Evolutionary conservation across 2,888 invertebrate species (phyloP), one percentile per base, ranked within the genome.

Genomic region (Selenia dentaria): DNA sequence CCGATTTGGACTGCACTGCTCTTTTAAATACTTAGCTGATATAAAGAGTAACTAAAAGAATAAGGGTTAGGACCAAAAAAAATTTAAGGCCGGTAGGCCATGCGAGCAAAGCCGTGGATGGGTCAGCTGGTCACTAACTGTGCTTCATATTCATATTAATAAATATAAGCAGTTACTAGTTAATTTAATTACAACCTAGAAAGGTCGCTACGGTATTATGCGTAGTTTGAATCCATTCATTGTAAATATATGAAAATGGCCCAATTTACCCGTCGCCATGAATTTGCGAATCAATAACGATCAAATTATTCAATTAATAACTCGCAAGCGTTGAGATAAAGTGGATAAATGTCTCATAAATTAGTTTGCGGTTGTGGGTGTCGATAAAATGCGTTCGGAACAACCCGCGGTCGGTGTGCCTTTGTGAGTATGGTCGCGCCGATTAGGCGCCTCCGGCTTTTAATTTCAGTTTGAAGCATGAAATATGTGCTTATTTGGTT

Each of bases 341-440:
- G 51, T 59, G 63, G 64, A 63, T 67, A 67, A 69, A 64, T 59
- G 67, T 67, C 62, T 60, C 61, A 64, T 70, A 70, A 67, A 70
- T 69, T 68, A 65, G 61, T 64, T 61, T 47, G 58, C 44, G 54
- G 62, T 55, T 9, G 48, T 52, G 49, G 41, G 26, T 62, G 50
- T 53, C 57, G 59, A 64, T 64, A 60, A 66, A 61, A 70, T 59
- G 60, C 54, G 61, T 51, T 58, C 34, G 13, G 36, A 42, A n/a
- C n/a, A 16, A 38, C 47, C 38, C 31, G 26, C 13, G 38, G 42
- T n/a, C 5, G 34, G 29, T 42, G 45, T 24, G 36, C 35, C 34
- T 46, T 36, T 47, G 36, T 37, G 20, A 47, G 51, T 38, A 40
- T 32, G 38, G 28, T 37, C 24, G 35, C 41, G 24, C 13, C 36